Evolutionary conservation across 2,888 invertebrate genomes (phyloP).

Genomic region (Acanthococcus lagerstroemiae): DNA sequence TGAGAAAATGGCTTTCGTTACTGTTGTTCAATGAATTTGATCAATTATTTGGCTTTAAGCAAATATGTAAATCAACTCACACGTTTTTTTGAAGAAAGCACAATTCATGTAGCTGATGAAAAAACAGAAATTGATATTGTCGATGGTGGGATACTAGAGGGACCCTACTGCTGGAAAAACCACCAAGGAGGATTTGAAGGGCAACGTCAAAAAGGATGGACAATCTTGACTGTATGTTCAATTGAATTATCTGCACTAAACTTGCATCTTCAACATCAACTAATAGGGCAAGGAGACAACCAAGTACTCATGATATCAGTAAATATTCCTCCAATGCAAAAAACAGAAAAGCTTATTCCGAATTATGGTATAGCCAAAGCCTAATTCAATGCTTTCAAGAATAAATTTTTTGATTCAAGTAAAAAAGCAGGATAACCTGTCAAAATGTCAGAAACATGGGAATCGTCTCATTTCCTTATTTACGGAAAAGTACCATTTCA

Average conservation of each 20-base stretch:
- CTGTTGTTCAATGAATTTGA: background rate
- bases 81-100: background rate
- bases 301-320: background rate
- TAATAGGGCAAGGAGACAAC: constrained; percentile 1
- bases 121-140: background rate
- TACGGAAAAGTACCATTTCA: no score
- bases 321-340: no score
- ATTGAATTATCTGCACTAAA: background rate
- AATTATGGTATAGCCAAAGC: no score
- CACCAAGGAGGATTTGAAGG: background rate
- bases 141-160: background rate
- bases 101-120: background rate
- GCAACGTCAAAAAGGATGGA: constrained; percentile 3
- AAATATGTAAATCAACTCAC: background rate
- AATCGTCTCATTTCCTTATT: no score
- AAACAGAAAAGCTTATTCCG: no score
- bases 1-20: background rate
- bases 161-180: background rate
- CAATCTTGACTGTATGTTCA: background rate
- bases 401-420: no score
- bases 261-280: background rate
- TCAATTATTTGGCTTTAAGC: background rate
- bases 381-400: no score
- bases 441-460: no score
- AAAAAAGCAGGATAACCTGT: no score